Percentiles rank a stretch among this genome's conserved stretches.
phyloP scores from a whole-genome alignment of 2,113 vertebrate genomes.

The Elachura formosa region DNA sequence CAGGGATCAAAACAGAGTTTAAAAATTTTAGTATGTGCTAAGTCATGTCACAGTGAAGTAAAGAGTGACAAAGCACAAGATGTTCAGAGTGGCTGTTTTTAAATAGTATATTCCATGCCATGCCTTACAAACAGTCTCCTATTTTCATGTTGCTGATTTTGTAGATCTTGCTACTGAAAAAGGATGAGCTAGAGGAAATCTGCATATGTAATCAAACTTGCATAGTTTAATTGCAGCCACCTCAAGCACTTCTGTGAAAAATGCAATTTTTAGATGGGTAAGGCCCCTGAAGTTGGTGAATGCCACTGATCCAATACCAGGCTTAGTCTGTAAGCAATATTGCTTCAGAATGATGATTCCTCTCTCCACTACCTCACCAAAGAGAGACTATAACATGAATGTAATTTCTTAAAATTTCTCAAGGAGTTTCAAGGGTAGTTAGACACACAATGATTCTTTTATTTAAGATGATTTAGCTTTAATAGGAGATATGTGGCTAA shows the following conservation, averaged over 20 bases:
- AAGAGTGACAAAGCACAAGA: background rate
- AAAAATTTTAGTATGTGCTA: background rate
- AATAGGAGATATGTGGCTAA: constrained; percentile 24
- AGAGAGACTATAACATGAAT: background rate
- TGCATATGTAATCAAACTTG: background rate
- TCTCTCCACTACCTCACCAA: background rate
- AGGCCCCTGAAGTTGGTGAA: constrained; percentile 6
- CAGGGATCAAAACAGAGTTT: background rate
- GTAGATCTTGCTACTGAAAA: constrained; percentile 21
- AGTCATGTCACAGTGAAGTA: background rate
- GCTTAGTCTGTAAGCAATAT: background rate
- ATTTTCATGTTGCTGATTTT: background rate
- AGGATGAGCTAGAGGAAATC: background rate
- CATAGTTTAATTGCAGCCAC: background rate
- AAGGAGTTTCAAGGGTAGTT: constrained; percentile 28
- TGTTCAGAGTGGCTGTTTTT: background rate
- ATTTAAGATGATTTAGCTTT: constrained; percentile 38
- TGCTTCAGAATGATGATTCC: background rate
- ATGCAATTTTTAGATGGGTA: constrained; percentile 23
- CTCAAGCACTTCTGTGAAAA: background rate
- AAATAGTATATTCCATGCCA: background rate
- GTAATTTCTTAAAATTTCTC: background rate
- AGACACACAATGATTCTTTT: background rate
- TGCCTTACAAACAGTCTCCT: background rate
- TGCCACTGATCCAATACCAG: background rate